These are phyloP conservation scores for Drosophila erecta DNA, from an alignment of 1,140 invertebrate genomes.

Conservation along the genomic window DNA sequence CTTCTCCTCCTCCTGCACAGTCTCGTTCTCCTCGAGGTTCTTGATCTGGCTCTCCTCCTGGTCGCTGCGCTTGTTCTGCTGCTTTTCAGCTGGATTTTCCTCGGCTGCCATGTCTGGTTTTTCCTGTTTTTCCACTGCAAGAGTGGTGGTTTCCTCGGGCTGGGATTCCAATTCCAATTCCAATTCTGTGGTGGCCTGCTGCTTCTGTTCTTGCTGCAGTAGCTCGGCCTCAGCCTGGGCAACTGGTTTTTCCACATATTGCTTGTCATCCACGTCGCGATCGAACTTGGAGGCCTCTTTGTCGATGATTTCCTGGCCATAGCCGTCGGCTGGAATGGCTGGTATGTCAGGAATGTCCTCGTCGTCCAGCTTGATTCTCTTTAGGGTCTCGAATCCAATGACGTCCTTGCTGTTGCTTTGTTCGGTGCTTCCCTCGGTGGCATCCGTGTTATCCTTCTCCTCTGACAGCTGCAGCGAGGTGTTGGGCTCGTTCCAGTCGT, in stretches of 20 bases:
- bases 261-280: constrained; percentile 81
- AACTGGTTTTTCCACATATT: constrained; percentile 84
- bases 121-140: constrained; percentile 74
- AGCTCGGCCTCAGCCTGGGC: constrained; percentile 80
- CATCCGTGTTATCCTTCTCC: constrained; percentile 12
- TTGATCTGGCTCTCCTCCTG: constrained; percentile 50
- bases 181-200: constrained; percentile 42
- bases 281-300: constrained; percentile 83
- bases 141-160: constrained; percentile 47
- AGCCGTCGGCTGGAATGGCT: constrained; percentile 43
- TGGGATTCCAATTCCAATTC: constrained; percentile 24
- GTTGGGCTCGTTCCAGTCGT: constrained; percentile 70
- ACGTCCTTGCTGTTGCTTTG: constrained; percentile 82
- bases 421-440: constrained; percentile 29
- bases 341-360: constrained; percentile 49
- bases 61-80: constrained; percentile 74
- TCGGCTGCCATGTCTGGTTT: constrained; percentile 55
- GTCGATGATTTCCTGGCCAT: constrained; percentile 73
- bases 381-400: constrained; percentile 78
- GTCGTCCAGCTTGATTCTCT: constrained; percentile 73
- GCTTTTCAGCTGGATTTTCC: constrained; percentile 66
- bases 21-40: constrained; percentile 84
- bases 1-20: constrained; percentile 81
- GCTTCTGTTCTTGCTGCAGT: constrained; percentile 58
- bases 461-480: constrained; percentile 56